Base-by-base conservation (phyloP, 1,140 invertebrate genomes). In the Fopius arisanus region DNA sequence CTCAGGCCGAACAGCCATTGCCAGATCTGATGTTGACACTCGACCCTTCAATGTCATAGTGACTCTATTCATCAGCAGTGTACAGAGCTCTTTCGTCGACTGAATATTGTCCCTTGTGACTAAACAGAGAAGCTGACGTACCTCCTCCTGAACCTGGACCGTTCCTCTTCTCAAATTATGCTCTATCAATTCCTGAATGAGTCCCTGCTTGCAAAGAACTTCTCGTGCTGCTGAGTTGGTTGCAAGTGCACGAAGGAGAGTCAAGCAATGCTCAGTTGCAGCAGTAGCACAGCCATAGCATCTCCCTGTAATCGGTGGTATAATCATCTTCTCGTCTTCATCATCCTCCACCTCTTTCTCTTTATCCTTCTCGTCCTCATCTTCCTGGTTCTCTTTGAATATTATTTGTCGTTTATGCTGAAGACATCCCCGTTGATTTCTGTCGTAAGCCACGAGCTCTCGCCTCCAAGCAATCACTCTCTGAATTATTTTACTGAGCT, bases 401-500 rank as follows among this genome's bases (percentile, higher is more conserved):
- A 21, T 76, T 76, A 41, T 71, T 48, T 67, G 71, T 72, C 73
- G 81, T 70, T 7, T 73, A 29, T 51, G 77, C 19, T 9, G 43
- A 59, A 2, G 63, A 75, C 7, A 40, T 51, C 76, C 91, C 26
- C 90, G 86, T 80, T 97, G 95, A 74, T 94, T 94, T 59, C 96
- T 90, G 85, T 99, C 97, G 82, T 97, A 98, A 0, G 96, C 93
- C 0, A 98, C 95, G 23, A 98, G 88, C 83, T 98, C 97, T 79
- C 95, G 92, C 26, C 96, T 92, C 82, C 95, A 96, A 0, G 96
- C 95, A 69, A 96, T 88, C 5, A 97, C 96, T 82, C 94, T 93
- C 89, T 98, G 94, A 70, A 98, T 97, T 66, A 98, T 96, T 88
- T 98, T 97, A 83, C 96, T 97, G 0, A 99, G 89, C 82, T 99